Conservation (phyloP, 2,113 vertebrate species). For the Lepus timidus region DNA sequence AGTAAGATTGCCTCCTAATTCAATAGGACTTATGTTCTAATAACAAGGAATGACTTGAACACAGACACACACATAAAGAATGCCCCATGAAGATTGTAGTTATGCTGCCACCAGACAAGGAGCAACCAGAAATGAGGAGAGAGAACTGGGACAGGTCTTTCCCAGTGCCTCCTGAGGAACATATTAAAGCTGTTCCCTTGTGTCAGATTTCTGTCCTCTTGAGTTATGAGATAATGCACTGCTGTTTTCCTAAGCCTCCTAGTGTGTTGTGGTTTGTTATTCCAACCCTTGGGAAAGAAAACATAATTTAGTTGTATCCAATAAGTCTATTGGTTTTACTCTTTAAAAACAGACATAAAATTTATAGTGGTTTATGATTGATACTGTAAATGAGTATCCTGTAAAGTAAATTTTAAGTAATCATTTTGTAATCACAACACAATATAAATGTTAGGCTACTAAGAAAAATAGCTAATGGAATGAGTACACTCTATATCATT, state of each 20-base stretch:
- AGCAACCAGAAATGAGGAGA: background rate
- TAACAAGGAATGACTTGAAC: background rate
- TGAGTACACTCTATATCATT: constrained; percentile 27
- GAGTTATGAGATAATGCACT: background rate
- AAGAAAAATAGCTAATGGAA: constrained; percentile 7
- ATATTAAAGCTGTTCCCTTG: background rate
- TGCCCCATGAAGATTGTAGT: background rate
- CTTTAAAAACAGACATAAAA: constrained; percentile 38
- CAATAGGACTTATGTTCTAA: background rate
- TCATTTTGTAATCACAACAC: constrained; percentile 23
- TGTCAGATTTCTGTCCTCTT: background rate
- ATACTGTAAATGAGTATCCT: background rate
- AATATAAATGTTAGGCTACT: constrained; percentile 36
- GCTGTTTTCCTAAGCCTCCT: background rate
- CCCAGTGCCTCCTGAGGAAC: background rate
- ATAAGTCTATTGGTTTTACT: constrained; percentile 34
- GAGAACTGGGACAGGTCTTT: background rate
- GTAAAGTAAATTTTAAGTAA: constrained; percentile 55
- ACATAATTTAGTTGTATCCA: background rate
- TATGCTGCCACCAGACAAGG: too few species aligned
- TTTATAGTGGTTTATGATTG: background rate
- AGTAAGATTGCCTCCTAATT: background rate
- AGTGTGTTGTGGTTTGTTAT: background rate
- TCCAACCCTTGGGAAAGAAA: background rate
- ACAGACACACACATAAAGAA: background rate